Base-by-base conservation (phyloP, 2,113 vertebrate species). In the Phaethon lepturus region DNA sequence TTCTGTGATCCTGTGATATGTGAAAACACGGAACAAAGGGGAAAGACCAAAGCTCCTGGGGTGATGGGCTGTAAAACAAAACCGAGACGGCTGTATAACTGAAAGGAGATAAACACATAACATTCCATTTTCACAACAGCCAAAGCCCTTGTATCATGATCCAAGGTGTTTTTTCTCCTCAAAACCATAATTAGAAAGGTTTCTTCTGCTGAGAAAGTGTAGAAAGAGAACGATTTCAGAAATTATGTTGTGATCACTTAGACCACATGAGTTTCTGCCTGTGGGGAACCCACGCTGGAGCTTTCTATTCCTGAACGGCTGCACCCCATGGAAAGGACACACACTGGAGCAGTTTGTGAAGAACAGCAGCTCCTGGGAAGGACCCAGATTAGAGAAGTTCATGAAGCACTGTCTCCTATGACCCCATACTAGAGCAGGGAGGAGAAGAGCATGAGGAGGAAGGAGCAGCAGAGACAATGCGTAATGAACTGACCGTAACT, bases 401-500 rank as follows among this genome's bases (percentile, higher is more conserved):
- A 14, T 14, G 49, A 9, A 64, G 26, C 12, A 25, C 49, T 38
- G 25, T 35, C 33, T 74, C 38, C 49, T 3, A 4, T 33, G 22
- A 66, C 7, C 22, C 45, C n/a, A 33, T 1, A 2, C 13, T 52
- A 29, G 19, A 68, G 38, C 38, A 38, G 38, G 38, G 42, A 73
- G 38, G 12, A 10, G 5, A 67, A 35, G 11, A 59, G 12, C 1
- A 4, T 26, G 19, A 91, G 44, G 14, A 56, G 11, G 23, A 68
- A 59, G 49, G 12, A 59, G 33, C 0, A 2, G 26, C 29, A 82
- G 55, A 82, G 55, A 59, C 2, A 50, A 33, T 4, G 2, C 0
- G 0, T 23, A 6, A 31, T 16, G 16, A 58, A n/a, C 22, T 15
- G 24, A 26, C 17, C 3, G 1, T 15, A 68, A 33, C 6, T 19